These are phyloP conservation scores for Phaonia tiefii DNA, from an alignment of 2,888 invertebrate species.

Conservation along the genomic window DNA sequence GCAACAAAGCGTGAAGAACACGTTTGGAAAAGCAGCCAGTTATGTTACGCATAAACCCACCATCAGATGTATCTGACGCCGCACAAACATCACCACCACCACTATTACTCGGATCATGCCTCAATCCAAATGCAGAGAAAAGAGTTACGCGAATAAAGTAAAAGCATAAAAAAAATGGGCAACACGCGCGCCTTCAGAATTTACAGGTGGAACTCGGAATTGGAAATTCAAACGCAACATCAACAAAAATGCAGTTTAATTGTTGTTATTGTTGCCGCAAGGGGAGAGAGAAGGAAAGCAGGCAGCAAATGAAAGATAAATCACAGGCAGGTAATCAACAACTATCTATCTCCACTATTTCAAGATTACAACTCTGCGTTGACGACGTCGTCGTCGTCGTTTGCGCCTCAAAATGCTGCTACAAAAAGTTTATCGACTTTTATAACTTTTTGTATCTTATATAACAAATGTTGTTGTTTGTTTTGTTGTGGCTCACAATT, in stretches of 20 bases:
- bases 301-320: slow-evolving; percentile 19
- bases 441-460: slow-evolving; percentile 5
- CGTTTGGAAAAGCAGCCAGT: neutral
- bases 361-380: too few relatives aligned
- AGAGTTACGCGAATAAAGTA: neutral
- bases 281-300: too few relatives aligned
- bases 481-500: neutral
- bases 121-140: neutral
- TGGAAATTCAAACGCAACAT: slow-evolving; percentile 6
- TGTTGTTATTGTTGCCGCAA: neutral
- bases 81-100: neutral
- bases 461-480: neutral
- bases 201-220: slow-evolving; percentile 49
- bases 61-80: neutral
- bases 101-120: too few relatives aligned
- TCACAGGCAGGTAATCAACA: slow-evolving; percentile 40
- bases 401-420: too few relatives aligned
- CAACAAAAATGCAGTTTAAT: slow-evolving; percentile 13
- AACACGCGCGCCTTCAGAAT: slow-evolving; percentile 13
- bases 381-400: too few relatives aligned
- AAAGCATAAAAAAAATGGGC: neutral
- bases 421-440: slow-evolving; percentile 7
- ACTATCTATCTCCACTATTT: neutral
- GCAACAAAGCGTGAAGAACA: slow-evolving; percentile 60
- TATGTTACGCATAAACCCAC: neutral